Conservation (phyloP, 1,140 invertebrate species). For the Neotoxoptera formosana region DNA sequence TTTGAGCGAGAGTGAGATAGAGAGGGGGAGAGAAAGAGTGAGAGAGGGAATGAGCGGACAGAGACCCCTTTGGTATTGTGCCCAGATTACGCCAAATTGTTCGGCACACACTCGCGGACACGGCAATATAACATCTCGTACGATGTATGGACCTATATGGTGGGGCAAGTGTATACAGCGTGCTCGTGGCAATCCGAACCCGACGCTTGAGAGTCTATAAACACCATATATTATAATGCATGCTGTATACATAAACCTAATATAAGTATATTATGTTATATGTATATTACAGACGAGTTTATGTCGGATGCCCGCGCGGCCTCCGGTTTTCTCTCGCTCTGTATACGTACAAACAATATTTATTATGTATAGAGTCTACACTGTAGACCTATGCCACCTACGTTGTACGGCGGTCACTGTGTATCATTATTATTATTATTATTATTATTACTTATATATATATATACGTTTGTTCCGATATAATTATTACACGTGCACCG, state of each 20-base stretch:
- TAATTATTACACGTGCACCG: background rate
- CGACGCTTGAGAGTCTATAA: background rate
- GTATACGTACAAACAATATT: background rate
- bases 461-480: background rate
- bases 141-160: background rate
- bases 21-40: background rate
- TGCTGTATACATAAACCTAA: background rate
- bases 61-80: constrained; percentile 41
- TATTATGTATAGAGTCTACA: background rate
- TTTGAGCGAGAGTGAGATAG: background rate
- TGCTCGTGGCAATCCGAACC: background rate
- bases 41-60: background rate
- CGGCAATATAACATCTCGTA: background rate
- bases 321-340: background rate
- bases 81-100: constrained; percentile 57
- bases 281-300: background rate
- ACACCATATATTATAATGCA: background rate
- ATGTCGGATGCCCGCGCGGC: background rate
- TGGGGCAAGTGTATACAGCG: background rate
- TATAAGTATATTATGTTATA: background rate
- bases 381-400: background rate
- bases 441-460: background rate
- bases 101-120: constrained; percentile 29
- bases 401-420: background rate
- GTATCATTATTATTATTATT: background rate